phyloP scores from a whole-genome alignment of 2,797 vertebrate genomes.

The Benthosema pterotum region DNA sequence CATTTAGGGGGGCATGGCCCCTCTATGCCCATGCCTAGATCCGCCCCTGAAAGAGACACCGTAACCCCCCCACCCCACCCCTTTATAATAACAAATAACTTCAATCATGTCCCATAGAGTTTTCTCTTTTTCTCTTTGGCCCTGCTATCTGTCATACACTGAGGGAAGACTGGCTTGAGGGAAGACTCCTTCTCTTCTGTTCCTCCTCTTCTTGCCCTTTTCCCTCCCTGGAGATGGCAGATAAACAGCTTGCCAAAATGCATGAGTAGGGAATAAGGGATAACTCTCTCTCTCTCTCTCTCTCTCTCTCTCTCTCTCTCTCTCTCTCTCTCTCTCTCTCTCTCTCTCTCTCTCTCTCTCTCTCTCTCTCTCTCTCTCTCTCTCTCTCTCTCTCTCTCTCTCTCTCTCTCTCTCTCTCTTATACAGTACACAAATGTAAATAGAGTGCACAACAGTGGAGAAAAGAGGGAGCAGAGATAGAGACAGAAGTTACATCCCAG shows the following conservation, averaged over 20 bases:
- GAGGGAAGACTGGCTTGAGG: neutral
- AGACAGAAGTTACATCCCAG: too few species aligned
- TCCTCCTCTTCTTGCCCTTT: neutral
- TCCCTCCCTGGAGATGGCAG: conserved; percentile 33
- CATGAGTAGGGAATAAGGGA: conserved; percentile 66
- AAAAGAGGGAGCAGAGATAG: conserved; percentile 2
- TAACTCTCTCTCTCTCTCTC: conserved; percentile 30
- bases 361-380: conserved; percentile 31
- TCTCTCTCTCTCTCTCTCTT: conserved; percentile 29
- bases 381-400: too few species aligned
- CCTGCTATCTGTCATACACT: conserved; percentile 18
- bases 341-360: too few species aligned
- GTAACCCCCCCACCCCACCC: too few species aligned
- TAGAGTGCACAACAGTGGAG: conserved; percentile 29
- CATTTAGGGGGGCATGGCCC: too few species aligned
- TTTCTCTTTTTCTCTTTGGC: neutral
- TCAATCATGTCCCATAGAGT: too few species aligned
- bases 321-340: conserved; percentile 28
- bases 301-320: conserved; percentile 29
- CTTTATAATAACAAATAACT: too few species aligned
- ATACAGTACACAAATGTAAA: conserved; percentile 50
- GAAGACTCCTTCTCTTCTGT: conserved; percentile 18
- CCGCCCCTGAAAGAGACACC: too few species aligned
- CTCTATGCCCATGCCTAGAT: too few species aligned
- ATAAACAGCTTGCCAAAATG: conserved; percentile 56